Conservation (phyloP, 2,797 vertebrate genomes). For the Coccyzus lansbergi region DNA sequence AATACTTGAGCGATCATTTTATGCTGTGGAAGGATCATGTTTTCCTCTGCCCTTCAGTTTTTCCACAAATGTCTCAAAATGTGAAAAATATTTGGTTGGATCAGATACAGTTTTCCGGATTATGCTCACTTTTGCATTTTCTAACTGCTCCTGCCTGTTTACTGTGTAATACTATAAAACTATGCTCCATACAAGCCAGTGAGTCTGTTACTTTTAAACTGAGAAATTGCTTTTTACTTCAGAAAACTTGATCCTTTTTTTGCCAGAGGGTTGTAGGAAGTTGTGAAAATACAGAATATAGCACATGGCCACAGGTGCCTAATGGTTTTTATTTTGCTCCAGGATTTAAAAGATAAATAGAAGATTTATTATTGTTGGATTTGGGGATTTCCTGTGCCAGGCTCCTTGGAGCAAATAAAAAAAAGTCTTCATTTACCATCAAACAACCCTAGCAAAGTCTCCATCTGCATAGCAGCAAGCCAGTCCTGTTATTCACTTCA, state of each 20-base stretch:
- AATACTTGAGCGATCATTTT: neutral
- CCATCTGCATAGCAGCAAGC: neutral
- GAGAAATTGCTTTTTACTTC: neutral
- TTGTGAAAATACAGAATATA: neutral
- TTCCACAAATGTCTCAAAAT: neutral
- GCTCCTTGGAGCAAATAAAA: conserved; percentile 2
- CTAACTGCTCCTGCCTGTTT: neutral
- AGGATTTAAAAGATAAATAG: conserved; percentile 49
- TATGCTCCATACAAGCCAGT: neutral
- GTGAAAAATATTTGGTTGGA: neutral
- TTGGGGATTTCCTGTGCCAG: conserved; percentile 44
- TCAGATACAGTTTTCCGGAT: neutral
- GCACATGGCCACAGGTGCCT: neutral
- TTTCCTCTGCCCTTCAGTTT: neutral
- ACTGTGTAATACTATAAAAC: neutral
- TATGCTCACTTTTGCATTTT: neutral
- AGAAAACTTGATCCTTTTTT: neutral
- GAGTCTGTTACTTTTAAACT: neutral
- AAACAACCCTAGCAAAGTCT: conserved; percentile 19
- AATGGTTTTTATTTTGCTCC: conserved; percentile 35
- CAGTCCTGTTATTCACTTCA: conserved; percentile 13
- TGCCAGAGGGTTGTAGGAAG: neutral
- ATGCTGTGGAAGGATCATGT: neutral
- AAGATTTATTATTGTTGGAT: conserved; percentile 48
- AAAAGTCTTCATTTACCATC: conserved; percentile 1